Conservation (phyloP, 1,140 invertebrate species). For the Drosophila subobscura region DNA sequence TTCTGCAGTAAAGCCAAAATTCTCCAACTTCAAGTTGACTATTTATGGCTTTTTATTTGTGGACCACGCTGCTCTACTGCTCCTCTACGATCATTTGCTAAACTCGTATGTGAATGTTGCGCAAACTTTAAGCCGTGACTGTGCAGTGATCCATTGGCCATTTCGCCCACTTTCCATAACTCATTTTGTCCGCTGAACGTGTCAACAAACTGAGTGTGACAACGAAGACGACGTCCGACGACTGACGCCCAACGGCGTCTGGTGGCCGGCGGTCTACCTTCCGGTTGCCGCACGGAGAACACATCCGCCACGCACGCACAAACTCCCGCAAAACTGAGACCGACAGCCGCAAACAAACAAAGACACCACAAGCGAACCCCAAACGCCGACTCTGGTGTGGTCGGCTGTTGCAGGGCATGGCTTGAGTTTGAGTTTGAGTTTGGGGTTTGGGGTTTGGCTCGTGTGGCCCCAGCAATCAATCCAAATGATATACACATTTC, state of each 20-base stretch:
- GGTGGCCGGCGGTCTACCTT: constrained; percentile 54
- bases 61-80: constrained; percentile 8
- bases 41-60: constrained; percentile 54
- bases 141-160: constrained; percentile 24
- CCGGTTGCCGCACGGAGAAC: constrained; percentile 45
- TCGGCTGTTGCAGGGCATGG: neutral
- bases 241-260: constrained; percentile 29
- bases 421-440: too few relatives aligned
- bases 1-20: constrained; percentile 56
- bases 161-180: constrained; percentile 46
- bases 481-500: constrained; percentile 79
- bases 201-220: constrained; percentile 67
- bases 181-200: constrained; percentile 62
- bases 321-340: constrained; percentile 34
- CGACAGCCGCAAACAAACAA: constrained; percentile 62
- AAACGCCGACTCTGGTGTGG: constrained; percentile 7
- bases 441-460: constrained; percentile 8
- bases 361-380: constrained; percentile 26
- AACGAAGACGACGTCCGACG: constrained; percentile 32
- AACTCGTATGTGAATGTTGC: constrained; percentile 20
- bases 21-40: constrained; percentile 56
- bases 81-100: constrained; percentile 18
- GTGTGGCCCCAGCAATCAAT: constrained; percentile 63
- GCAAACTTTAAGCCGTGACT: constrained; percentile 38
- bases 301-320: constrained; percentile 32